Conservation (phyloP, 2,888 invertebrate genomes). For the Tipula confusa region DNA sequence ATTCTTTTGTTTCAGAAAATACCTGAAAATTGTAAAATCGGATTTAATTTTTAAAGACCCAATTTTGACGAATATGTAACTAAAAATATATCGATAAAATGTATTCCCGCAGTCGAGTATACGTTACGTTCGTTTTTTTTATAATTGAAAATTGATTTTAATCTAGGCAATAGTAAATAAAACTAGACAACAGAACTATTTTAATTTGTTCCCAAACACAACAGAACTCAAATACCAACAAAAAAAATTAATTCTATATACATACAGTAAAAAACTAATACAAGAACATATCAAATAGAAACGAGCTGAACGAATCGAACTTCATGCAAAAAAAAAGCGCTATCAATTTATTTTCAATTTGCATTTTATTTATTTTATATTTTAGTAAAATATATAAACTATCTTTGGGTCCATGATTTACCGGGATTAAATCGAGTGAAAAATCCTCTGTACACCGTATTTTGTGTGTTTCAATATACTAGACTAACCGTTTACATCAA, state of each 20-base stretch:
- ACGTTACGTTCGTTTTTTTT: neutral
- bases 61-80: neutral
- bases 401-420: neutral
- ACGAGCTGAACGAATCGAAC: neutral
- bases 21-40: no score
- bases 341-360: conserved; percentile 20
- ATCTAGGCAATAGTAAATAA: neutral
- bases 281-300: neutral
- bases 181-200: neutral
- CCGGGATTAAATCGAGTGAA: neutral
- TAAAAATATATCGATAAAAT: neutral
- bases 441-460: neutral
- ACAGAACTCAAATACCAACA: neutral
- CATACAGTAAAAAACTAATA: neutral
- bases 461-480: no score
- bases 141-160: neutral
- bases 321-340: neutral
- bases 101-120: neutral
- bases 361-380: neutral
- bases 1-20: no score
- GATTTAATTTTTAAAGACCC: neutral
- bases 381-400: neutral
- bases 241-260: neutral
- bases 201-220: neutral
- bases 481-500: neutral